These are phyloP conservation scores for Eira barbara DNA, from an alignment of 2,113 vertebrate species.

Conservation along the genomic window DNA sequence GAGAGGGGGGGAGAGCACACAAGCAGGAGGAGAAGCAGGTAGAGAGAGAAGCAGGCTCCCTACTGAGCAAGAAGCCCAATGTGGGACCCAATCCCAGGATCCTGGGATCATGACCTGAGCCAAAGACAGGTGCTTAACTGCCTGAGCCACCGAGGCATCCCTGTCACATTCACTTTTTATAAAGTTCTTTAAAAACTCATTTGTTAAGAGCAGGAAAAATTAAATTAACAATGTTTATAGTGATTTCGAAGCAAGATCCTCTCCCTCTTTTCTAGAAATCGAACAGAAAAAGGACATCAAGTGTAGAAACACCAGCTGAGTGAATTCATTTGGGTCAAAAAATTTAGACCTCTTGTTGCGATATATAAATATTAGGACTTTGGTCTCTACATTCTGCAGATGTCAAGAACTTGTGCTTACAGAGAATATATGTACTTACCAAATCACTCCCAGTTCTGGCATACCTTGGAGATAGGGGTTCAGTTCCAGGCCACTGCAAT, in stretches of 20 bases:
- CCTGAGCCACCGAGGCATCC: no score
- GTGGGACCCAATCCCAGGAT: no score
- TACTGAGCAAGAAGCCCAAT: no score
- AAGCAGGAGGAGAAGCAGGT: no score
- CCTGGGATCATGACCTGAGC: no score
- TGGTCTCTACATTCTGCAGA: background rate
- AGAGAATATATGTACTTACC: background rate
- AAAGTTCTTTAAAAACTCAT: background rate
- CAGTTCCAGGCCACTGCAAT: background rate
- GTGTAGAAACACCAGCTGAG: background rate
- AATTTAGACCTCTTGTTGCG: background rate
- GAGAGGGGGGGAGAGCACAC: no score
- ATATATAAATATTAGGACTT: constrained; percentile 16
- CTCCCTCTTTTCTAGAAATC: background rate
- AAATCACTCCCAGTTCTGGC: background rate
- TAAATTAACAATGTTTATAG: background rate
- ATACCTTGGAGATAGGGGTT: background rate
- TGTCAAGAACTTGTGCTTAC: background rate
- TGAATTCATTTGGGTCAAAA: background rate
- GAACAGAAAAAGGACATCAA: background rate
- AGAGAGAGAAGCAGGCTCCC: no score
- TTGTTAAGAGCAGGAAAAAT: background rate
- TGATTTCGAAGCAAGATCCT: background rate
- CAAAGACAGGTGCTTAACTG: no score
- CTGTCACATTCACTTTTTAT: background rate